Base-by-base conservation (phyloP, 2,888 invertebrate genomes). In the Pheosia tremula region DNA sequence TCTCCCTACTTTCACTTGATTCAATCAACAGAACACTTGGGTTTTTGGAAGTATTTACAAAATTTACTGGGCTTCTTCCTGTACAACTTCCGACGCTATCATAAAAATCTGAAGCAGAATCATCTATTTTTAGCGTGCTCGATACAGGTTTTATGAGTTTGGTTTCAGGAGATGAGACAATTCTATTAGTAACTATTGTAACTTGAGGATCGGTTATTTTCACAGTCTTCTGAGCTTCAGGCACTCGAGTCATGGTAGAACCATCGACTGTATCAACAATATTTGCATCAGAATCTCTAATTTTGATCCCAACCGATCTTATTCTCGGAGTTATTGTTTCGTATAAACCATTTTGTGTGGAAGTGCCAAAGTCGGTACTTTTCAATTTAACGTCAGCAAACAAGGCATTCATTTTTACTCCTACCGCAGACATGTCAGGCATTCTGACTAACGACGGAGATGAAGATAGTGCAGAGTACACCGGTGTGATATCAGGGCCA, bases 401-500 rank as follows among this genome's bases (percentile, higher is more conserved):
- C 3, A 83, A 82, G 52, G 87, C 82, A 24, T 69, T 79, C 63
- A 87, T 86, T 77, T 83, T 85, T 43, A 88, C 78, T 8, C 83
- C 86, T 3, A 78, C 70, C 13, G 78, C 68, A 63, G 78, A 84
- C 38, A 78, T 68, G 55, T 80, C 84, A 6, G 87, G 72, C 38
- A 81, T 67, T 67, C 71, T 83, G 6, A 77, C 76, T 11, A 82
- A 70, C 2, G 90, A 89, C 9, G 86, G 82, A 10, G 83, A 80
- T 5, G 85, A 76, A 24, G 89, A 83, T 38, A 84, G 58, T 66
- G 77, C 75, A 1, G 84, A 73, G 65, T 75, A 76, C 39, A 69
- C 62, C 1, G 78, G 70, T 5, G 76, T 69, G 10, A 66, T 67
- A n/a, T 92, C 92, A 7, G 91, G 84, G 11, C 93, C 91, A 69